A percentile compares a stretch with the other conserved stretches of the same genome.
These are phyloP conservation scores for Bradynema listronoti DNA, from an alignment of 1,140 invertebrate species.

Conservation along the genomic window DNA sequence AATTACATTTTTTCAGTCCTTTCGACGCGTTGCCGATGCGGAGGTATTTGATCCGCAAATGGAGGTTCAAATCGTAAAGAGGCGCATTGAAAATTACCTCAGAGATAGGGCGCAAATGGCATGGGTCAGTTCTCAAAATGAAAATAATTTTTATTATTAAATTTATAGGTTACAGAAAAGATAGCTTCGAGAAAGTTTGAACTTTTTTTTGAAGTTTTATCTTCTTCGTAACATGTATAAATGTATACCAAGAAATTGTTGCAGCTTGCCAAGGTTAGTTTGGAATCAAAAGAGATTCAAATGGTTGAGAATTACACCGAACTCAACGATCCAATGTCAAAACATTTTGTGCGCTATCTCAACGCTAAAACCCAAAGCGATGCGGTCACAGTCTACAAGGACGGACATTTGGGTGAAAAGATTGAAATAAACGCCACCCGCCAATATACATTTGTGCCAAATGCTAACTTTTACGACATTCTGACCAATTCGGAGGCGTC, in stretches of 20 bases:
- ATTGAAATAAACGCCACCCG: slow-evolving; percentile 17
- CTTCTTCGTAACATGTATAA: not conserved
- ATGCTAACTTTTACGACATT: slow-evolving; percentile 55
- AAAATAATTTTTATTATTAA: slow-evolving; percentile 20
- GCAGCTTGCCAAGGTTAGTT: slow-evolving; percentile 52
- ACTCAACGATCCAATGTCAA: slow-evolving; percentile 46
- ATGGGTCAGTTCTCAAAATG: slow-evolving; percentile 36
- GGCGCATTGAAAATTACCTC: slow-evolving; percentile 49
- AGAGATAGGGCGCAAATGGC: slow-evolving; percentile 50
- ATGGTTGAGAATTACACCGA: slow-evolving; percentile 18
- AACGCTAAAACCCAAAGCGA: slow-evolving; percentile 48
- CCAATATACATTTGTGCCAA: slow-evolving; percentile 6
- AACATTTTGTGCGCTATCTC: slow-evolving; percentile 49
- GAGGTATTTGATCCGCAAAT: slow-evolving; percentile 51
- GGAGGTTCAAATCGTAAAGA: slow-evolving; percentile 47
- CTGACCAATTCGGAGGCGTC: slow-evolving; percentile 48
- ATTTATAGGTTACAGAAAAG: slow-evolving; percentile 20
- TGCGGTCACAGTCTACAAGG: slow-evolving; percentile 24
- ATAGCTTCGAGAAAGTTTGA: not conserved
- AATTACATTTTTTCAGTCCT: slow-evolving; percentile 30
- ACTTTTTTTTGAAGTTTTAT: slow-evolving; percentile 7
- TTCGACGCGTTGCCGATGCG: slow-evolving; percentile 40
- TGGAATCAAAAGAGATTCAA: slow-evolving; percentile 36
- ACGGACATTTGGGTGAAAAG: slow-evolving; percentile 28
- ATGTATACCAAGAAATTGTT: slow-evolving; percentile 5